Conservation (phyloP, 2,888 invertebrate species). For the Monochamus alternatus region DNA sequence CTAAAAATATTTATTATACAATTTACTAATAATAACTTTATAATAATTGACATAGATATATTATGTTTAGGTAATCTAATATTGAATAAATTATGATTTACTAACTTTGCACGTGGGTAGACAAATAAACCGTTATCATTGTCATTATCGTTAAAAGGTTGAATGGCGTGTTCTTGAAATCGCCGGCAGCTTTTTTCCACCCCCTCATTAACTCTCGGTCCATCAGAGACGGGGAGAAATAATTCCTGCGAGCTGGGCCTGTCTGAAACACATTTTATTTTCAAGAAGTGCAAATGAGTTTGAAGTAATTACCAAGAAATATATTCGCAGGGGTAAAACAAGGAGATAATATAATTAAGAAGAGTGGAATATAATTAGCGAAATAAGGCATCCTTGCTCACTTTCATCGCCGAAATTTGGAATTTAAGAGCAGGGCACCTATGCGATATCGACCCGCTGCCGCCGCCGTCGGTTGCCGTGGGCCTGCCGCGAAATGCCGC, state of each 20-base stretch:
- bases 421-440: conserved; percentile 12
- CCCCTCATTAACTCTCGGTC: conserved; percentile 6
- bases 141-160: not conserved
- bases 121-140: not conserved
- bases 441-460: conserved; percentile 14
- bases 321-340: conserved; percentile 33
- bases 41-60: too few species aligned
- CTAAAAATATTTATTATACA: too few species aligned
- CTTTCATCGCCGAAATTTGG: conserved; percentile 18
- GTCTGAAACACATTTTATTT: conserved; percentile 23
- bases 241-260: conserved; percentile 9
- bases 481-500: not conserved
- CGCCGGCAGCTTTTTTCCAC: not conserved
- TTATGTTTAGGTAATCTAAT: too few species aligned
- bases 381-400: conserved; percentile 32
- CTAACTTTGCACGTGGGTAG: not conserved
- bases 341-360: conserved; percentile 62
- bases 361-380: conserved; percentile 63
- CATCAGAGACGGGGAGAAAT: conserved; percentile 14
- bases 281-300: conserved; percentile 39
- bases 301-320: conserved; percentile 36
- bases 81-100: too few species aligned
- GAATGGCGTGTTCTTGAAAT: not conserved
- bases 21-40: too few species aligned
- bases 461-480: not conserved